Percentiles rank a stretch among this genome's conserved stretches.
phyloP scores from a whole-genome alignment of 2,113 vertebrate genomes.

The Callocephalon fimbriatum region DNA sequence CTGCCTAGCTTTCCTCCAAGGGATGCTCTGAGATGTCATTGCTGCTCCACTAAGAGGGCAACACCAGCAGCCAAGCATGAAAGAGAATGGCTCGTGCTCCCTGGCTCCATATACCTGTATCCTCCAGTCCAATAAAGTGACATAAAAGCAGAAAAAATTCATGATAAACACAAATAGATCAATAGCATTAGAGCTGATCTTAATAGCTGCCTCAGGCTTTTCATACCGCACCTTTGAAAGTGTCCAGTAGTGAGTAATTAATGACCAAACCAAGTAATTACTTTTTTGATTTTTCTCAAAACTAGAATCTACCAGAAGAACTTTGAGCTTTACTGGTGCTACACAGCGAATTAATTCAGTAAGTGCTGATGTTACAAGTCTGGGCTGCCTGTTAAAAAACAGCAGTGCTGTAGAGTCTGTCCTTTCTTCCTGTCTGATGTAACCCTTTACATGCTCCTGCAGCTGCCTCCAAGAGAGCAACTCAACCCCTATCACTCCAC shows the following conservation, averaged over 20 bases:
- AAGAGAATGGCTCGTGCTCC: not conserved
- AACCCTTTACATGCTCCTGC: not conserved
- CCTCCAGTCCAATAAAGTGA: slow-evolving; percentile 12
- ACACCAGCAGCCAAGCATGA: not conserved
- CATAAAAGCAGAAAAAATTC: slow-evolving; percentile 56
- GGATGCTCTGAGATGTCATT: not conserved
- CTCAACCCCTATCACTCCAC: not conserved
- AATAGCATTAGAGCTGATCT: slow-evolving; percentile 59
- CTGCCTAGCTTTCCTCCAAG: not conserved
- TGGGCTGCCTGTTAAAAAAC: slow-evolving; percentile 6
- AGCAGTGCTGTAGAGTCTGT: not conserved
- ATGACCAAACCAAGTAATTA: slow-evolving; percentile 68
- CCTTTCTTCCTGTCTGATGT: not conserved
- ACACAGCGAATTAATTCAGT: slow-evolving; percentile 62
- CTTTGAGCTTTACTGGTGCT: slow-evolving; percentile 10
- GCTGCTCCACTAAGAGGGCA: not conserved
- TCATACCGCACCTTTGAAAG: not conserved
- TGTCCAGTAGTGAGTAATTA: slow-evolving; percentile 70
- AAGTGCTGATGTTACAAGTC: slow-evolving; percentile 62
- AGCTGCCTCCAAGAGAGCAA: not conserved
- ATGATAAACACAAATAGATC: slow-evolving; percentile 60
- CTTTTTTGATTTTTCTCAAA: slow-evolving; percentile 72
- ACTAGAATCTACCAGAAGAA: slow-evolving; percentile 31
- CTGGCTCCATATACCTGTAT: not conserved
- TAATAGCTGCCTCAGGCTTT: slow-evolving; percentile 71